Evolutionary conservation across 2,113 vertebrate species (phyloP).

Genomic region (Tilapia sparmanii): DNA sequence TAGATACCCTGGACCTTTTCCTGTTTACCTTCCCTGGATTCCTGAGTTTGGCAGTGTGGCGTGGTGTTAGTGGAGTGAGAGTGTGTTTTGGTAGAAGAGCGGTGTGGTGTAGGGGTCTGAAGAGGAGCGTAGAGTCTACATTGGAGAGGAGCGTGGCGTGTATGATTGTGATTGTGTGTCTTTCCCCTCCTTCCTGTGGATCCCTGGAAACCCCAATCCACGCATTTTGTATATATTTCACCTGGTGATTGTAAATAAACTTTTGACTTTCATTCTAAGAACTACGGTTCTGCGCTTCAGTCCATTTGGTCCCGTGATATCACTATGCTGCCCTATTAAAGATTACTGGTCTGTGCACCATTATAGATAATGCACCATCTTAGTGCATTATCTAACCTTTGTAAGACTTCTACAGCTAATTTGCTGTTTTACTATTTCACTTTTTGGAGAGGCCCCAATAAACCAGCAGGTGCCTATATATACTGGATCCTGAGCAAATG

Average conservation of each 20-base stretch:
- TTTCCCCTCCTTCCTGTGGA: background rate
- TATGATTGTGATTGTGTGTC: background rate
- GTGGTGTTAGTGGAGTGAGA: rapidly evolving
- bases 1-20: rapidly evolving
- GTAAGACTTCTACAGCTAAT: background rate
- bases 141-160: background rate
- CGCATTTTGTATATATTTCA: rapidly evolving
- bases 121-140: background rate
- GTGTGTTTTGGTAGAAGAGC: background rate
- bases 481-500: background rate
- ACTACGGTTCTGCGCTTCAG: rapidly evolving
- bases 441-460: background rate
- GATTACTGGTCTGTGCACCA: background rate
- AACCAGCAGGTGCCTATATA: background rate
- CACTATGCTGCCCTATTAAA: background rate
- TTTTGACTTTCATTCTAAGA: background rate
- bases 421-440: background rate
- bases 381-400: background rate
- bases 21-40: background rate
- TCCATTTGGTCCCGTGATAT: rapidly evolving
- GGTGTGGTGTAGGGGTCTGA: background rate
- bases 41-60: background rate
- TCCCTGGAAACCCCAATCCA: rapidly evolving
- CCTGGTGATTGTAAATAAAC: background rate
- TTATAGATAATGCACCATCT: too few species aligned